These are phyloP conservation scores for Petroica traversi DNA, from an alignment of 2,113 vertebrate genomes.

Conservation along the genomic window DNA sequence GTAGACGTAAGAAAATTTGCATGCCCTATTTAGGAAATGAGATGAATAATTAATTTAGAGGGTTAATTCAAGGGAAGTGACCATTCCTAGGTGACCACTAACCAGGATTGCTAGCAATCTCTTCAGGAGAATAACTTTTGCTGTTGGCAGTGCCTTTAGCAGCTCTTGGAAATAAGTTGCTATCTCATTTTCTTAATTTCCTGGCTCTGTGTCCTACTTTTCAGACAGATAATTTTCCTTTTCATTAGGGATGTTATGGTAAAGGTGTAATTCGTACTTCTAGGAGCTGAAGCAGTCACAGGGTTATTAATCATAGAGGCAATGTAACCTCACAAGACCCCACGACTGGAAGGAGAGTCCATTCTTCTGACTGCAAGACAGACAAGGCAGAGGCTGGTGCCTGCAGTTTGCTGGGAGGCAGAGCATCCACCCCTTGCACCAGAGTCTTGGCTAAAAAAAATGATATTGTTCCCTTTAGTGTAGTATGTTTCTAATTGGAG, in stretches of 20 bases:
- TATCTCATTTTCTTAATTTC: conserved; percentile 42
- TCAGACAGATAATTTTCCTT: not conserved
- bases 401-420: not conserved
- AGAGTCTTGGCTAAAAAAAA: not conserved
- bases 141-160: not conserved
- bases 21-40: not conserved
- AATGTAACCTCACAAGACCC: not conserved
- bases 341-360: not conserved
- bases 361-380: not conserved
- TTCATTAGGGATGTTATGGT: not conserved
- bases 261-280: not conserved
- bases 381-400: not conserved
- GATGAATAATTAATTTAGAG: not conserved
- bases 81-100: not conserved
- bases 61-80: not conserved
- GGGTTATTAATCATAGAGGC: not conserved
- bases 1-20: not conserved
- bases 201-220: conserved; percentile 11
- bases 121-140: not conserved
- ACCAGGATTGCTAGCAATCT: not conserved
- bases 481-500: not conserved
- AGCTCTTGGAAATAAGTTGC: conserved; percentile 15
- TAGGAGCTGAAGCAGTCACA: not conserved
- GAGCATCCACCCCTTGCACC: not conserved
- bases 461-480: not conserved